Conservation (phyloP, 2,888 invertebrate species). For the Chloroclystis v-ata region DNA sequence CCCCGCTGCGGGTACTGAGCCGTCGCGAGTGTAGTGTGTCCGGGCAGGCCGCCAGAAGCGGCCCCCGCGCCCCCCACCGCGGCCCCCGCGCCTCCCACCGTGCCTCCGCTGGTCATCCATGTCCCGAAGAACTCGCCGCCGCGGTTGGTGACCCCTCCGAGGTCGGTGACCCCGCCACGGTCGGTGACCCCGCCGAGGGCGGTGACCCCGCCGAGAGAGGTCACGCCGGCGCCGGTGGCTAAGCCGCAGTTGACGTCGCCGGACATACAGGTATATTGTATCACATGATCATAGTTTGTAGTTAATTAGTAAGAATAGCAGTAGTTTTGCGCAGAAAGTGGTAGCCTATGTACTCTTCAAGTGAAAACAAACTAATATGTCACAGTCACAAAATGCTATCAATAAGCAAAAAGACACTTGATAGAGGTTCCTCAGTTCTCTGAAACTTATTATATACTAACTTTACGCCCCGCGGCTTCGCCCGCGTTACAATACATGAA, state of each 20-base stretch:
- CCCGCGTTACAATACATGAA: too few species aligned
- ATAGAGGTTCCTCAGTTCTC: too few species aligned
- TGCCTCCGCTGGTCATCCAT: constrained; percentile 13
- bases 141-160: constrained; percentile 23
- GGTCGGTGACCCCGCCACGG: constrained; percentile 23
- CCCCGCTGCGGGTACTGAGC: constrained; percentile 53
- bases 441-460: too few species aligned
- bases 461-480: too few species aligned
- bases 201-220: constrained; percentile 17
- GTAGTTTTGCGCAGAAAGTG: too few species aligned
- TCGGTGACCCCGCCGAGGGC: constrained; percentile 16
- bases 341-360: too few species aligned
- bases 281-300: neutral
- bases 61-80: constrained; percentile 21
- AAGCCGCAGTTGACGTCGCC: constrained; percentile 27
- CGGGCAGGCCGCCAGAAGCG: constrained; percentile 51
- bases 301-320: too few species aligned
- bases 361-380: too few species aligned
- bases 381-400: too few species aligned
- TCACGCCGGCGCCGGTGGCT: too few species aligned
- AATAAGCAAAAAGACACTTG: too few species aligned
- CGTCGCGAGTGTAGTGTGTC: constrained; percentile 59
- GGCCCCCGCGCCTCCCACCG: neutral
- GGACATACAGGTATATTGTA: constrained; percentile 27
- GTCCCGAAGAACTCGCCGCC: constrained; percentile 7